Conservation (phyloP, 2,797 vertebrate genomes). For the Enteromius paludinosus region DNA sequence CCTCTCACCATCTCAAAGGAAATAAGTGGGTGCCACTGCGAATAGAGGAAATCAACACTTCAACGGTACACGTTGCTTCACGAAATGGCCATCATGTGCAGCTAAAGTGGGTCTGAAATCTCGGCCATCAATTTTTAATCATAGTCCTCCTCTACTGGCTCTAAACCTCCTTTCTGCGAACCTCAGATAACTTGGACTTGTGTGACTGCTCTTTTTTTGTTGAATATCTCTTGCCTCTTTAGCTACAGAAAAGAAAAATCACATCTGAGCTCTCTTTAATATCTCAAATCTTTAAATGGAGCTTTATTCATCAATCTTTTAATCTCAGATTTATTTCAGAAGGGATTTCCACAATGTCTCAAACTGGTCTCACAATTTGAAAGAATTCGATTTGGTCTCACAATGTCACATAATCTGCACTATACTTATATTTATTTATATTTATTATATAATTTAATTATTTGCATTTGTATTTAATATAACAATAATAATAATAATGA, state of each 20-base stretch:
- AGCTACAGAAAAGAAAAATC: background rate
- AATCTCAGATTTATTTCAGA: slow-evolving; percentile 1
- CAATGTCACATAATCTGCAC: background rate
- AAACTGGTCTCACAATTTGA: background rate
- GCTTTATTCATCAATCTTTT: background rate
- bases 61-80: slow-evolving; percentile 2
- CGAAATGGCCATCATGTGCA: slow-evolving; percentile 41
- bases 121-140: slow-evolving; percentile 46
- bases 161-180: slow-evolving; percentile 17
- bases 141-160: slow-evolving; percentile 29
- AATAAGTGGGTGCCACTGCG: slow-evolving; percentile 28
- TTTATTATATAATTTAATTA: background rate
- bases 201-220: slow-evolving; percentile 2
- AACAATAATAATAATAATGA: background rate
- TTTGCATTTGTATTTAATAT: background rate
- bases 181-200: slow-evolving; percentile 12
- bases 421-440: background rate
- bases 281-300: background rate
- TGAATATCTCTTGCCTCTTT: background rate
- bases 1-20: slow-evolving; percentile 21
- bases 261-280: background rate
- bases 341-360: background rate
- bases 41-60: slow-evolving; percentile 36
- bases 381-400: background rate
- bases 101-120: slow-evolving; percentile 36